These are phyloP conservation scores for Etheostoma cragini DNA, from an alignment of 2,113 vertebrate species.

Conservation along the genomic window DNA sequence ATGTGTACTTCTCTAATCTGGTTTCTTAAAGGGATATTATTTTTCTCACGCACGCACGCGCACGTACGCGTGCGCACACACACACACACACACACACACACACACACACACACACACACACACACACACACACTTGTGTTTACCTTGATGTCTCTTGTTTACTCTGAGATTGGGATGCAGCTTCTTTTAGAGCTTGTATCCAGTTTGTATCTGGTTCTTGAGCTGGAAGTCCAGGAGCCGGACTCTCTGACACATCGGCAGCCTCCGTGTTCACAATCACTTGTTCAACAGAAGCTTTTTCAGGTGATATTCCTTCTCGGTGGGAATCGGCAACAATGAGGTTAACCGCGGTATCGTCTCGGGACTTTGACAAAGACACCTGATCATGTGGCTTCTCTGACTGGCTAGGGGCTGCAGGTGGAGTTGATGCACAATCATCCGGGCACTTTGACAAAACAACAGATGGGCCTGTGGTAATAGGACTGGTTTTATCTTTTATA, in stretches of 20 bases:
- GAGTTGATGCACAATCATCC: constrained; percentile 6
- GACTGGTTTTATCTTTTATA: constrained; percentile 8
- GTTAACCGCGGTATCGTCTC: constrained; percentile 11
- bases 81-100: constrained; percentile 35
- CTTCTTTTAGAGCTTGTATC: constrained; percentile 78
- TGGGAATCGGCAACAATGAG: not conserved
- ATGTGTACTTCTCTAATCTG: constrained; percentile 11
- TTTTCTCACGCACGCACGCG: not conserved
- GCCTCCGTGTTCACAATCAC: constrained; percentile 28
- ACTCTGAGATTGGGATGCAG: constrained; percentile 65
- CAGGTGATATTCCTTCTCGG: constrained; percentile 15
- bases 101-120: constrained; percentile 37
- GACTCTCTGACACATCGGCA: constrained; percentile 33
- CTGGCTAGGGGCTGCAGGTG: not conserved
- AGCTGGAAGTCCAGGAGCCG: constrained; percentile 2
- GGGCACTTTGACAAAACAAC: constrained; percentile 15
- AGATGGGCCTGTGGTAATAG: constrained; percentile 3
- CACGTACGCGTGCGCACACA: constrained; percentile 29
- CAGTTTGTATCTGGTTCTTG: constrained; percentile 69
- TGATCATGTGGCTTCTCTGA: constrained; percentile 23
- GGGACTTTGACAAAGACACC: constrained; percentile 13
- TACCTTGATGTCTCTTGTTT: constrained; percentile 79
- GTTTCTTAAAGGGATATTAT: not conserved
- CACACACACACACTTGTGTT: constrained; percentile 34
- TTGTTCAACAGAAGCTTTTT: constrained; percentile 34